Evolutionary conservation across 2,797 vertebrate genomes (phyloP).

Genomic region (Anguilla marmorata): DNA sequence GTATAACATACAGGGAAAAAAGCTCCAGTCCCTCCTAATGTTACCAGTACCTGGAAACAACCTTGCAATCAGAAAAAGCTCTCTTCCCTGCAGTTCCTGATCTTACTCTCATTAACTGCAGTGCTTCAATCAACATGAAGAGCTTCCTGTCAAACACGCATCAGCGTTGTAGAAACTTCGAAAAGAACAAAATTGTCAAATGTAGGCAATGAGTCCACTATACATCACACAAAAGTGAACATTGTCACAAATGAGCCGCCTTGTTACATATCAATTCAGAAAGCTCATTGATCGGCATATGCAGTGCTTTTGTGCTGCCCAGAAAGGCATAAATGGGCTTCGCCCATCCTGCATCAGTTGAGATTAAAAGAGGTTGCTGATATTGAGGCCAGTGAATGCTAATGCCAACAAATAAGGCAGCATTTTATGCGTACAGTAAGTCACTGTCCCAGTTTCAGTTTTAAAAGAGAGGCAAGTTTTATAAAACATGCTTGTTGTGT

Average conservation of each 20-base stretch:
- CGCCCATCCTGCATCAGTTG: background rate
- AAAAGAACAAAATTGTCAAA: background rate
- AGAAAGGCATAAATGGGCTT: background rate
- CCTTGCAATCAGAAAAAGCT: slow-evolving; percentile 25
- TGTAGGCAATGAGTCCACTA: background rate
- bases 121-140: slow-evolving; percentile 13
- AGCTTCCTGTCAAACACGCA: slow-evolving; percentile 24
- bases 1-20: background rate
- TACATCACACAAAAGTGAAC: background rate
- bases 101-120: slow-evolving; percentile 25
- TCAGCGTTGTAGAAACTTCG: background rate
- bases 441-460: background rate
- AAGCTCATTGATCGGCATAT: background rate
- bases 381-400: background rate
- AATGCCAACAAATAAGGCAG: background rate
- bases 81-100: slow-evolving; percentile 30
- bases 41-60: background rate
- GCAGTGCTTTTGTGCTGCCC: background rate
- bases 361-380: background rate
- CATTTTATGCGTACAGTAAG: background rate
- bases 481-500: background rate
- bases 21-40: background rate
- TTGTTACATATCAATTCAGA: background rate
- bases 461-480: background rate
- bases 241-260: background rate